Percentiles rank a stretch among this genome's conserved stretches.
phyloP scores from a whole-genome alignment of 2,113 vertebrate species.

The Saguinus imperator region DNA sequence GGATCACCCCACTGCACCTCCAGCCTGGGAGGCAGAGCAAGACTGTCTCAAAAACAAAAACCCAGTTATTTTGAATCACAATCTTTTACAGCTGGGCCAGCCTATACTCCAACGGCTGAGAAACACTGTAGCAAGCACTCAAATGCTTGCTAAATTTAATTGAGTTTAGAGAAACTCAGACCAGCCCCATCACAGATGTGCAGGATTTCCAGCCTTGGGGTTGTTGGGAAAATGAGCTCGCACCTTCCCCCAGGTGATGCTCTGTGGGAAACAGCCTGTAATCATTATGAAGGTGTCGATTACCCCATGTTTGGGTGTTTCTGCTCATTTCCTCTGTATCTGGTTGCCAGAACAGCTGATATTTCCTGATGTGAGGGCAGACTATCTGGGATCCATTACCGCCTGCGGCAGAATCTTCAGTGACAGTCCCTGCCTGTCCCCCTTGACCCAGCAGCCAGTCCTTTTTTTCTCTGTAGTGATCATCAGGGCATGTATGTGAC shows the following conservation, averaged over 20 bases:
- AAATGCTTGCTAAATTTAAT: neutral
- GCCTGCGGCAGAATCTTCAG: neutral
- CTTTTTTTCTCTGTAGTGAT: neutral
- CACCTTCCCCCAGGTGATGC: neutral
- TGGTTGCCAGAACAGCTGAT: conserved; percentile 51
- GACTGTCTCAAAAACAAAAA: neutral
- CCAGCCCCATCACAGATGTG: neutral
- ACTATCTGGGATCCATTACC: neutral
- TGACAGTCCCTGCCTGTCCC: neutral
- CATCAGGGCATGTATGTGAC: neutral
- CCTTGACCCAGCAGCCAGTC: neutral
- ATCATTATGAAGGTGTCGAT: conserved; percentile 7
- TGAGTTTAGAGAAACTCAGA: neutral
- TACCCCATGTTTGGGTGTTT: conserved; percentile 61
- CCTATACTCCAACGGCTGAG: neutral
- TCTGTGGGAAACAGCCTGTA: neutral
- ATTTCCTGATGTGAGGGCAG: conserved; percentile 62
- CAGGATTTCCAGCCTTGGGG: neutral
- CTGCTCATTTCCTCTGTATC: conserved; percentile 47
- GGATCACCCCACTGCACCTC: no score
- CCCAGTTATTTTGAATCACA: neutral
- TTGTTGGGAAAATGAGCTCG: neutral
- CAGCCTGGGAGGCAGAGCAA: no score
- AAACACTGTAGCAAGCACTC: neutral
- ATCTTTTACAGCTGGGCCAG: neutral